phyloP scores from a whole-genome alignment of 1,140 invertebrate species.

The Sitophilus oryzae region DNA sequence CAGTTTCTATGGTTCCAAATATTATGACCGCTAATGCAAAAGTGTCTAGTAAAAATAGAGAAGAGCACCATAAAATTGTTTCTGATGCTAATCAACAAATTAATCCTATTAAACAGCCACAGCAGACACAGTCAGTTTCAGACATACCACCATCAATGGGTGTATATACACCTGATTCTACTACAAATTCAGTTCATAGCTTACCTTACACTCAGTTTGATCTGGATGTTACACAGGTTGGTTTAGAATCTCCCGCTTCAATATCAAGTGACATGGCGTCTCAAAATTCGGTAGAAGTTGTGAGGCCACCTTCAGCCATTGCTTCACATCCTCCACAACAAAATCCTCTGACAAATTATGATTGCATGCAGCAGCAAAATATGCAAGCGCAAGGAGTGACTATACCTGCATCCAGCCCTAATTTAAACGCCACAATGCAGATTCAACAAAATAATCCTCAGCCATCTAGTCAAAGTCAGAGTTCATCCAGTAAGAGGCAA shows the following conservation, averaged over 20 bases:
- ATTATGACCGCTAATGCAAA: neutral
- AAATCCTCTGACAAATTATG: constrained; percentile 48
- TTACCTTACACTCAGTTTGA: constrained; percentile 75
- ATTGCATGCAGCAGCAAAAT: constrained; percentile 55
- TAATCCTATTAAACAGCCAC: constrained; percentile 49
- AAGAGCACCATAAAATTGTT: constrained; percentile 15
- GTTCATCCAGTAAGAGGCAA: constrained; percentile 37
- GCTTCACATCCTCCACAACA: constrained; percentile 49
- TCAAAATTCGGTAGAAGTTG: constrained; percentile 65
- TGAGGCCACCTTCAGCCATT: constrained; percentile 47
- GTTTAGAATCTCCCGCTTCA: constrained; percentile 78
- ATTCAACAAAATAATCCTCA: constrained; percentile 28
- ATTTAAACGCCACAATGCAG: constrained; percentile 32
- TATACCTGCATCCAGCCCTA: constrained; percentile 39
- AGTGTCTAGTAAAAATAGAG: constrained; percentile 14
- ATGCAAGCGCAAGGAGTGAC: constrained; percentile 45
- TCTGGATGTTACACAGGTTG: constrained; percentile 74
- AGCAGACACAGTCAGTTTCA: constrained; percentile 51
- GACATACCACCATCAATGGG: constrained; percentile 71
- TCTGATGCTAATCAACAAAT: constrained; percentile 13
- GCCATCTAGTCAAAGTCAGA: constrained; percentile 29
- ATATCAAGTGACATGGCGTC: constrained; percentile 79
- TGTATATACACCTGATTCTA: constrained; percentile 77
- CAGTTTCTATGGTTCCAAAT: neutral
- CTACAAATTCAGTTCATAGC: constrained; percentile 77